Percentiles rank a stretch among this genome's conserved stretches.
phyloP scores from a whole-genome alignment of 1,140 invertebrate genomes.

The Heliconius nattereri region DNA sequence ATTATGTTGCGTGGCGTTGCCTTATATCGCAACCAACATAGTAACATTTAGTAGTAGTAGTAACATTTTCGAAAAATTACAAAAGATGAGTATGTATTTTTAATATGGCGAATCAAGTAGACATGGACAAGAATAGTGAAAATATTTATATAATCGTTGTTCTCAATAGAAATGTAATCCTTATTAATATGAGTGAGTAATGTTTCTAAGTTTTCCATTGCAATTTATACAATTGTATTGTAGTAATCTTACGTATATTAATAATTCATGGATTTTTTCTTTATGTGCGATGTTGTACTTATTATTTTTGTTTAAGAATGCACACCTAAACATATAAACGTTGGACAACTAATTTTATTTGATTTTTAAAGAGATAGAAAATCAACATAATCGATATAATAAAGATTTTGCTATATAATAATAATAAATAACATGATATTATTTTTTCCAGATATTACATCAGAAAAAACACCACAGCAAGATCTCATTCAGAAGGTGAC shows the following conservation, averaged over 20 bases:
- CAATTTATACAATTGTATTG: background rate
- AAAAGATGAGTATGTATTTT: too few relatives aligned
- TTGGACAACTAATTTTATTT: too few relatives aligned
- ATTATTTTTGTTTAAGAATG: background rate
- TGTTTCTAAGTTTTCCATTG: background rate
- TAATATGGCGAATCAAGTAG: too few relatives aligned
- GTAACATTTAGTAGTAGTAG: too few relatives aligned
- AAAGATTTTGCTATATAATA: background rate
- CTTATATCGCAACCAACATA: too few relatives aligned
- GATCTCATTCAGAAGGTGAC: conserved; percentile 82
- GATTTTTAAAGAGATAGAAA: too few relatives aligned
- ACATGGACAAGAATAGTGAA: too few relatives aligned
- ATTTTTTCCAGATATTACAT: conserved; percentile 44
- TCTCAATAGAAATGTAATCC: too few relatives aligned
- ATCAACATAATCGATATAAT: background rate
- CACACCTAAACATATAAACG: too few relatives aligned
- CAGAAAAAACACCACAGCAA: conserved; percentile 31
- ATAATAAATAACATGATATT: background rate
- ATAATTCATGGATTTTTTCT: background rate
- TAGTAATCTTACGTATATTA: background rate
- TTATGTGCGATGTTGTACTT: background rate
- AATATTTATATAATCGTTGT: too few relatives aligned
- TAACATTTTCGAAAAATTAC: too few relatives aligned
- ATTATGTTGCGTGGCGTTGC: too few relatives aligned
- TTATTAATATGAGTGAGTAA: background rate